Percentiles rank a stretch among this genome's conserved stretches.
Conservation (phyloP, 2,113 vertebrate species). For the Anthoscopus minutus region DNA sequence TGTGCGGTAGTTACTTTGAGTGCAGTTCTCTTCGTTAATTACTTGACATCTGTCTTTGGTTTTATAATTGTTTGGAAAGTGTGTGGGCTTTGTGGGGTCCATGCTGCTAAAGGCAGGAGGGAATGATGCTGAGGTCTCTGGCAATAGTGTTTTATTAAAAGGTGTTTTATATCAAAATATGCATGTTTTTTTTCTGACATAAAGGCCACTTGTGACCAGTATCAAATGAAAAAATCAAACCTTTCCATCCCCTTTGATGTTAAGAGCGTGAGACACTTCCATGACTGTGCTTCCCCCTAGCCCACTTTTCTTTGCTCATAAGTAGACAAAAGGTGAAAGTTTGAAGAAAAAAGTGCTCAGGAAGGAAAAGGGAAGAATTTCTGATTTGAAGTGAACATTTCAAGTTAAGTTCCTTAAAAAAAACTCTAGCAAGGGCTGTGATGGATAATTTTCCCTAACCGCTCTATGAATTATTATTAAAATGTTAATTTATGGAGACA, state of each 20-base stretch:
- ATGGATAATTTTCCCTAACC: background rate
- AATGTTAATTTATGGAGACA: conserved; percentile 19
- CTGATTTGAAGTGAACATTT: background rate
- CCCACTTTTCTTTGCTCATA: background rate
- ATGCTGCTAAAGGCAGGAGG: background rate
- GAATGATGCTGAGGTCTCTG: background rate
- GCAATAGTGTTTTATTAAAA: background rate
- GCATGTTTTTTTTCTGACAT: background rate
- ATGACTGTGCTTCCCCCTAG: background rate
- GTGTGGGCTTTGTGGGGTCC: background rate
- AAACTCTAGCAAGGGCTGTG: background rate
- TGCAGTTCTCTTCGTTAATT: background rate
- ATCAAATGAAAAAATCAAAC: background rate
- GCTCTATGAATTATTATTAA: background rate
- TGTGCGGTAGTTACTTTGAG: background rate
- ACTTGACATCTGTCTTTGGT: background rate
- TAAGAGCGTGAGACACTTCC: background rate
- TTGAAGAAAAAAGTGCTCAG: background rate
- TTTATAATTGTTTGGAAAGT: background rate
- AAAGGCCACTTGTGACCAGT: background rate
- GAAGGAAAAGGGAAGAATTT: background rate
- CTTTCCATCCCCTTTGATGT: background rate
- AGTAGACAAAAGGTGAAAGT: background rate
- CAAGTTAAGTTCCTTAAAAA: background rate
- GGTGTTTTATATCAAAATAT: background rate